Base-by-base conservation (phyloP, 2,888 invertebrate species). In the Didymodactylos carnosus region DNA sequence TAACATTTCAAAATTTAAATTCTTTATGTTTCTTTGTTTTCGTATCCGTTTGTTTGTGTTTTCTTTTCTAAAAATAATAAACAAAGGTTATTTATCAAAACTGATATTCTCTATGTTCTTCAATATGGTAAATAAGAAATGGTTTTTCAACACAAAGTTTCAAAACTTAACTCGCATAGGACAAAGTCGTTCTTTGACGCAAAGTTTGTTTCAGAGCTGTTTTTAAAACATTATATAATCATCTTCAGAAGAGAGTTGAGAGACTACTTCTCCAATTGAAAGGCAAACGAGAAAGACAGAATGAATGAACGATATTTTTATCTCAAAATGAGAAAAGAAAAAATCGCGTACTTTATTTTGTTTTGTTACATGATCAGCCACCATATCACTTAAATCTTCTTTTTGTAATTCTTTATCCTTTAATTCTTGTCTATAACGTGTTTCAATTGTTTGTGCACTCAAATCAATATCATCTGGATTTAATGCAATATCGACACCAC, bases 401-500 rank as follows among this genome's bases (percentile, higher is more conserved):
- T 62, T 62, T 11, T 16, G 19, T 35, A 62, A 19, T 62, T 62
- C 62, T 62, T 62, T 62, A 62, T 62, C 35, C n/a, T 62, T 62
- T 62, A 62, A 35, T 62, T 62, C 62, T 62, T 62, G 62, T 62
- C 62, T 16, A 35, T 40, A 46, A 29, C 70, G 70, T 46, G 82
- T 82, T 78, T 83, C 82, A 89, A 98, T 93, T 8, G 93, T 93
- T 79, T 93, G 93, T 74, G 92, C 91, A 82, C 94, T 94, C 84
- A 94, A 86, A 84, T 95, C 95, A 80, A 95, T 85, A 86, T 97
- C 95, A 71, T 94, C 94, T 0, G 98, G 97, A 87, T 98, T 95
- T 19, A 98, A 86, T 0, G 95, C 91, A 79, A 98, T 87, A 35
- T 62, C 62, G 35, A 62, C 62, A 35, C 62, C 62, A 11, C n/a